Evolutionary conservation across 1,140 invertebrate species (phyloP), one percentile per base, ranked within the genome.

Genomic region (Atta texana): DNA sequence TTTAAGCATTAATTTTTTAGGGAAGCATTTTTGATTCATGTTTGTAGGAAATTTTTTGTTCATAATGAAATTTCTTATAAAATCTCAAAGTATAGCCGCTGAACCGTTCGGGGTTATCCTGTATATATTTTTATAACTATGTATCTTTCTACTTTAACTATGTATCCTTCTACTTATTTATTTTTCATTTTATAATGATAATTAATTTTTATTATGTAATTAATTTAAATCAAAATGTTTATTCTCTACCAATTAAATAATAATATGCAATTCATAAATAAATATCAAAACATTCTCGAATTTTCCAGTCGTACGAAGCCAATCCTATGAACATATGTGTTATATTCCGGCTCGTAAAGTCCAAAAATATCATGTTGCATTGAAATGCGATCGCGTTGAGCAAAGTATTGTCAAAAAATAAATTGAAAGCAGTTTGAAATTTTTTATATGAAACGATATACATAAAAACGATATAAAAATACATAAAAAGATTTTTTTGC

Each of bases 321-420:
- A 77, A 21, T 66, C 4, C 31, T 21, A 21, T 24, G 14, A 86
- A 64, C 18, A 68, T 44, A 39, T 39, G 8, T 84, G 14, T 84
- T 82, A 63, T 21, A 34, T 24, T 24, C 3, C 7, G 14, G 64
- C 34, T 69, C 53, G 14, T 69, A 86, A 86, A 68, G 14, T 24
- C 18, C 16, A 51, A 86, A 85, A 86, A 86, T 78, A 78, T 78
- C 84, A 53, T 78, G n/a, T 72, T 74, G 57, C 71, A 55, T 85
- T 63, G 66, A 72, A 61, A 71, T 49, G 78, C 8, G 21, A 72
- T 72, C 51, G 64, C 4, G 49, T 44, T 24, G 66, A 44, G 53
- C 1, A 21, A 55, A 81, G 31, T 71, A 8, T 39, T 39, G 21
- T 63, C 12, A 57, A 14, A 21, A 72, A 72, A 72, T 44, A 44